Percentiles rank a stretch among this genome's conserved stretches.
Conservation (phyloP, 2,888 invertebrate species). For the Tanypteryx hageni region DNA sequence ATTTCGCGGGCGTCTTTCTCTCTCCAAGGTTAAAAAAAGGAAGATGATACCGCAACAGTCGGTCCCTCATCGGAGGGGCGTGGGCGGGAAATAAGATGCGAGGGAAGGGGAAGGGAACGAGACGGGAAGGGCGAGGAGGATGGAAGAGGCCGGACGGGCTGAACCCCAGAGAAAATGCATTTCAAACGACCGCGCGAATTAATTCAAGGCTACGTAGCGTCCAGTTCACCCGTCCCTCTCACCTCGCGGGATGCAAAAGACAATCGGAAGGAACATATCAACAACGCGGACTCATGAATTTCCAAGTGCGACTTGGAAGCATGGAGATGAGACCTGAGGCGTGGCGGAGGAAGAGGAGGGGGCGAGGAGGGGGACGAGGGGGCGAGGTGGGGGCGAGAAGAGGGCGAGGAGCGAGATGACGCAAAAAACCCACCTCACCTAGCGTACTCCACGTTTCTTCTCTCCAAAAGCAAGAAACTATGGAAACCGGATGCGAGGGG, state of each 20-base stretch:
- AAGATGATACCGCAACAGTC: not conserved
- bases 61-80: not conserved
- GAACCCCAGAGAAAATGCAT: not conserved
- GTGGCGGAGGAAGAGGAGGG: not conserved
- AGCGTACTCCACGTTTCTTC: not conserved
- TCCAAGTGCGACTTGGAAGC: conserved; percentile 23
- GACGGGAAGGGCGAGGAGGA: not conserved
- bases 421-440: not conserved
- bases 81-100: not conserved
- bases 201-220: conserved; percentile 41
- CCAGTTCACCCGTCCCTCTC: not conserved
- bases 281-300: not conserved
- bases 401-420: not conserved
- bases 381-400: not conserved
- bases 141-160: not conserved
- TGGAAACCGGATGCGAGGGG: no score
- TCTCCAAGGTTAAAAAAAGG: not conserved
- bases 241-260: conserved; percentile 22
- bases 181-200: conserved; percentile 38
- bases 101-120: not conserved
- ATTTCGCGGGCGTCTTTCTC: no score
- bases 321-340: not conserved
- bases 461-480: no score
- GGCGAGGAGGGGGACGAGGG: not conserved
- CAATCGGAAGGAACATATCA: not conserved